Base-by-base conservation (phyloP, 2,888 invertebrate genomes). In the Myopa testacea region DNA sequence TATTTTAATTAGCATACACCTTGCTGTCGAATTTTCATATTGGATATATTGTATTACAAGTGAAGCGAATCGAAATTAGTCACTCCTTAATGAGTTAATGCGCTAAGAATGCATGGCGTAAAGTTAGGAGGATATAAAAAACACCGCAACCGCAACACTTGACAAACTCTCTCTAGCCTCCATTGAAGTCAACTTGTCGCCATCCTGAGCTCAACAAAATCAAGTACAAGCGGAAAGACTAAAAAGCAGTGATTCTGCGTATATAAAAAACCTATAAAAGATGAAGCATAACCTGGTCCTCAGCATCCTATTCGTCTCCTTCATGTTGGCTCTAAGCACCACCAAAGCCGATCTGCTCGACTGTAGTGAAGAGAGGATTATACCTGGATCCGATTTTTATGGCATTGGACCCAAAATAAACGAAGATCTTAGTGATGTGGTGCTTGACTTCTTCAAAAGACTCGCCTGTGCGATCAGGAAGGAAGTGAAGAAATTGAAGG, bases 391-490 rank as follows among this genome's bases (percentile, higher is more conserved):
- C 0, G 85, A 86, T 8, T 26, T 83, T 8, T 73, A 81, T 38
- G 79, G 77, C 10, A 81, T 82, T 60, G 82, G 82, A 16, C 78
- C 81, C 1, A 86, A 86, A 72, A 73, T 84, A 79, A 80, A 72
- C n/a, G 34, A 68, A 4, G 81, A 80, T 40, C 79, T 79, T 6
- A 82, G 81, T 10, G 82, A 85, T 67, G 84, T 85, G 34, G 84
- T 87, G n/a, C 81, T 84, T 5, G 82, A 84, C 34, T 84, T 87
- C 69, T 84, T 88, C 50, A 87, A 87, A 78, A 86, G 81, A 62
- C 82, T 87, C 10, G 87, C 87, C 12, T 88, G 87, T 50, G 82
- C 84, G 76, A 83, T 88, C 34, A 86, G 87, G 75, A 84, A 84
- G 83, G 86, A 0, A 87, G 86, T 10, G n/a, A n/a, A n/a, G n/a